phyloP scores from a whole-genome alignment of 1,140 invertebrate species.

The Dendrolimus kikuchii region DNA sequence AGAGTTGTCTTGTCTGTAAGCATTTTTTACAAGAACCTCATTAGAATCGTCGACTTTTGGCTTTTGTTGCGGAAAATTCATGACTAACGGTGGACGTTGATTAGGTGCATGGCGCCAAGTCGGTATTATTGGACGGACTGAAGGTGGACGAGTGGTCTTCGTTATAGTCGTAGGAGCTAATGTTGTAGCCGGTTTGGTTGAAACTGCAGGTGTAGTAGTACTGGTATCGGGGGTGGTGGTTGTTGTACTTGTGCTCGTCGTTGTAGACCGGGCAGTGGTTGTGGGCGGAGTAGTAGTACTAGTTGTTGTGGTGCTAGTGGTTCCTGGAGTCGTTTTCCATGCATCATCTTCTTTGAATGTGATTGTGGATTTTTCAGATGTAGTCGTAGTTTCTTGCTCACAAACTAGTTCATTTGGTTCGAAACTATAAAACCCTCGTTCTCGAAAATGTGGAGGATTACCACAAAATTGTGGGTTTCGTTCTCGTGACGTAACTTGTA shows the following conservation, averaged over 20 bases:
- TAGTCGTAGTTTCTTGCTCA: conserved; percentile 43
- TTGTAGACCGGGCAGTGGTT: conserved; percentile 20
- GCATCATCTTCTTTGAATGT: conserved; percentile 26
- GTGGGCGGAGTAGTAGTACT: conserved; percentile 47
- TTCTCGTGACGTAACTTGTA: conserved; percentile 94
- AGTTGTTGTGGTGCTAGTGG: conserved; percentile 29
- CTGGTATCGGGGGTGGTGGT: conserved; percentile 40
- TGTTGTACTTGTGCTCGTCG: conserved; percentile 34
- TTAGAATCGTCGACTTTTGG: conserved; percentile 76
- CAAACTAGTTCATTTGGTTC: conserved; percentile 81
- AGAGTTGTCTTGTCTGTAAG: conserved; percentile 87
- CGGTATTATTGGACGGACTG: conserved; percentile 46
- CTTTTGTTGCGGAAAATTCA: conserved; percentile 79
- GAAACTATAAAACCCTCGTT: conserved; percentile 90
- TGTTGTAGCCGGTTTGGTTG: conserved; percentile 32
- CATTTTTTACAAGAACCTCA: conserved; percentile 89
- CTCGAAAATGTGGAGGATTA: conserved; percentile 82
- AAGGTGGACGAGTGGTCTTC: conserved; percentile 36
- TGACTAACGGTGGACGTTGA: conserved; percentile 79
- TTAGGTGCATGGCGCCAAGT: conserved; percentile 65
- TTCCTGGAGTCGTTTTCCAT: conserved; percentile 18
- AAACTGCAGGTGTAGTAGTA: conserved; percentile 21
- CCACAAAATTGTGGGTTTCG: conserved; percentile 95
- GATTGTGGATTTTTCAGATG: conserved; percentile 27
- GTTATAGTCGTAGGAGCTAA: conserved; percentile 39